Conservation (phyloP, 53 echinoderm and acorn worm genomes). For the Luidia sarsii region DNA sequence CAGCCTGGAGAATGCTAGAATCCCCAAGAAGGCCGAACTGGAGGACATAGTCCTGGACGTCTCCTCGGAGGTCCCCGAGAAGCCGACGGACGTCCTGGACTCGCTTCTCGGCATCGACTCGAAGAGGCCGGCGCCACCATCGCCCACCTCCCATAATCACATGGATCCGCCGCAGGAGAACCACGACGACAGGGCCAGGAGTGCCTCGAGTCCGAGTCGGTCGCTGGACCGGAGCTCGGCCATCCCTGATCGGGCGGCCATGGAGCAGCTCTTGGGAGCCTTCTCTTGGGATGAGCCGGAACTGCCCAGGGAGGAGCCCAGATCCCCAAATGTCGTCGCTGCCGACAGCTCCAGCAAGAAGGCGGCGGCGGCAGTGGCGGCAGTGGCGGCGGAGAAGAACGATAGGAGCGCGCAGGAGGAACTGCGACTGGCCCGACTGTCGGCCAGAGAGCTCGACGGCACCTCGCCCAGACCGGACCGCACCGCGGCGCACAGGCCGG, state of each 20-base stretch:
- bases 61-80: not conserved
- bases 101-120: not conserved
- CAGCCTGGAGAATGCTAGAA: not conserved
- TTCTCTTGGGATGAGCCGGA: conserved; percentile 43
- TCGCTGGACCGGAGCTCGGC: conserved; percentile 11
- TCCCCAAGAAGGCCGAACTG: conserved; percentile 28
- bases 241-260: conserved; percentile 40
- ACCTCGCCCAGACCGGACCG: not conserved
- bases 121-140: not conserved
- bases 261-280: conserved; percentile 48
- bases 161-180: not conserved
- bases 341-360: not conserved
- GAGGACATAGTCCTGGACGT: conserved; percentile 32
- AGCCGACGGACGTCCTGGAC: not conserved
- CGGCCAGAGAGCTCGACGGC: not conserved
- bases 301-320: not conserved
- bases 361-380: not conserved
- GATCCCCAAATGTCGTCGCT: not conserved
- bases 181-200: not conserved
- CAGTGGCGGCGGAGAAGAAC: not conserved
- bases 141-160: not conserved
- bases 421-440: conserved; percentile 7
- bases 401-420: conserved; percentile 33
- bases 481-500: not conserved
- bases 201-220: conserved; percentile 13